These are phyloP conservation scores for Rhimphoctona megacephalus DNA, from an alignment of 2,888 invertebrate species.

Conservation along the genomic window DNA sequence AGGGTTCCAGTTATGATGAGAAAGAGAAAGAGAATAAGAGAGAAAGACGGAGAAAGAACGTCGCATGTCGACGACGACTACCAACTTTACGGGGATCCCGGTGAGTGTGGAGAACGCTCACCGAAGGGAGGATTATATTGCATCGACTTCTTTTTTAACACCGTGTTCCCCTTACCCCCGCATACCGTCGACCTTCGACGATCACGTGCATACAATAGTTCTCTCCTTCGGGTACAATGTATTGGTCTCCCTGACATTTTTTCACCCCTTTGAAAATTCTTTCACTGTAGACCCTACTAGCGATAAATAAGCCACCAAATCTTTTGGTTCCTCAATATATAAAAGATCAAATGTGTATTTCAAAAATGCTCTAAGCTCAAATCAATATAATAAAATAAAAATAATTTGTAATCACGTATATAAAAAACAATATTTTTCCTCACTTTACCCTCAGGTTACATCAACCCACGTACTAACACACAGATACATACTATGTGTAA, in stretches of 20 bases:
- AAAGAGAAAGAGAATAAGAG: slow-evolving; percentile 27
- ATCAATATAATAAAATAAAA: neutral
- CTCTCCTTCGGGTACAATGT: slow-evolving; percentile 29
- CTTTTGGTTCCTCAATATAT: neutral
- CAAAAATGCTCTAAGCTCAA: neutral
- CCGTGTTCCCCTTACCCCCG: slow-evolving; percentile 35
- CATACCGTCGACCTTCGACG: slow-evolving; percentile 40
- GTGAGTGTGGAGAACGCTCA: slow-evolving; percentile 45
- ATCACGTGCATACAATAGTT: slow-evolving; percentile 30
- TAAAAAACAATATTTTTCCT: slow-evolving; percentile 23
- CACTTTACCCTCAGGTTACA: slow-evolving; percentile 35
- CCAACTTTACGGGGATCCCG: slow-evolving; percentile 72
- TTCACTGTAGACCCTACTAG: slow-evolving; percentile 5
- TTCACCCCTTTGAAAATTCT: slow-evolving; percentile 55
- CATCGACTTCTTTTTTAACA: slow-evolving; percentile 80
- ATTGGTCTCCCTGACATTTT: slow-evolving; percentile 46
- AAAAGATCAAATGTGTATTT: neutral
- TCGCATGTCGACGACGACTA: slow-evolving; percentile 69
- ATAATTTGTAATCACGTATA: neutral
- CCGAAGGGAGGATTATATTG: slow-evolving; percentile 79
- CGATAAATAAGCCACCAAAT: slow-evolving; percentile 47
- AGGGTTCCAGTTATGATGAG: slow-evolving; percentile 70
- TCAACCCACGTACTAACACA: neutral
- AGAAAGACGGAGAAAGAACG: slow-evolving; percentile 8
- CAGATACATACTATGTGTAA: slow-evolving; percentile 48